Evolutionary conservation across 1,140 invertebrate species (phyloP), one percentile per base, ranked within the genome.

Genomic region (Cyphomyrmex costatus): DNA sequence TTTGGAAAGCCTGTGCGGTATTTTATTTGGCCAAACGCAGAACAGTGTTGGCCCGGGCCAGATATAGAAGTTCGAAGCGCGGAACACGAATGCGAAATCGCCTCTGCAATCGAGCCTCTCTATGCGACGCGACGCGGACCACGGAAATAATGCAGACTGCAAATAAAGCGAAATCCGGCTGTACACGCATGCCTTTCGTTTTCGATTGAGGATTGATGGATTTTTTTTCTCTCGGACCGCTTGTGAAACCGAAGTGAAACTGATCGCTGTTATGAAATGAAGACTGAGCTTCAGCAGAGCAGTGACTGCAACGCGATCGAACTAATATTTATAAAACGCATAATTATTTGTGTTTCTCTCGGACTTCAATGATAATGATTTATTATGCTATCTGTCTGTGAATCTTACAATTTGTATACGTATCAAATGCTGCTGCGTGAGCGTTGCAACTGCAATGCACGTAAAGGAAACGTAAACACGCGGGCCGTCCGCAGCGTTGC

Each of bases 21-120:
- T 46, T 83, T 46, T 74, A 60, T 83, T 83, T 61, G 56, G 36
- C 42, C 51, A 82, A 73, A 60, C 51, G 27, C 42, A 27, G 79
- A 74, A 56, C 49, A 5, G 36, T 27, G 49, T n/a, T 33, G 46
- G 27, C 3, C 5, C 24, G 19, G 7, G 46, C 42, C 76, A 36
- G 53, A 49, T 83, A 83, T 82, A 74, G 24, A 73, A 60, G n/a
- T 60, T 14, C 19, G 33, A 58, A 53, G 46, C 61, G 49, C 14
- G 27, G 16, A 66, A 36, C 24, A 27, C 27, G 24, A n/a, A 19
- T 21, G 49, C n/a, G 10, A 14, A 30, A 19, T 42, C 51, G 63
- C 51, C 21, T 66, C 46, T 27, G 49, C 78, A 49, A 71, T 36
- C 42, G 10, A 21, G 21, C 14, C n/a, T 24, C 27, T 33, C 76